Base-by-base conservation (phyloP, 2,888 invertebrate species). In the Drosophila histrio region DNA sequence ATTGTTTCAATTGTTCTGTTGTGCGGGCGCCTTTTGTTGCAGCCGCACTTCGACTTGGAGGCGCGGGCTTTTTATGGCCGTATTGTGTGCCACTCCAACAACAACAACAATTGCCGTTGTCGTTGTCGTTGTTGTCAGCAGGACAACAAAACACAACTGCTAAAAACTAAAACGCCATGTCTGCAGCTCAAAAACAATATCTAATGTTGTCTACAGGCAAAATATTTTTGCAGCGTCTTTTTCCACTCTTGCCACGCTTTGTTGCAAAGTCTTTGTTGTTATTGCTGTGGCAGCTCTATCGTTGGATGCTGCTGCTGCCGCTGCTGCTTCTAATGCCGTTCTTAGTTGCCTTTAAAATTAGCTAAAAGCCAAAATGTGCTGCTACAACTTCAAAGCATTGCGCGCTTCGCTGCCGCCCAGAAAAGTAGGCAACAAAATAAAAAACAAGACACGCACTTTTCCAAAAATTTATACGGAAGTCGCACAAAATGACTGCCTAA, bases 131-230 rank as follows among this genome's bases (percentile, higher is more conserved):
- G 50, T 72, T 63, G 64, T 69, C 69, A 75, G 69, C 75, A 67
- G 60, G 44, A 72, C 60, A 77, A 58, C 50, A 71, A 44, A 56
- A 58, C 34, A 41, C 58, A 49, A 82, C 79, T 66, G 69, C 54
- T 60, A 73, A 78, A 81, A 82, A 86, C 72, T 70, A 82, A 78
- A 87, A 78, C 68, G 84, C 68, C 83, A 81, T 79, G 88, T 81
- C 81, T 86, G 87, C 81, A 72, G 65, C 88, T 81, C 88, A 83
- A 88, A 73, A 82, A 82, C 82, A 82, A 82, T 82, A 79, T 82
- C 88, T 82, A 82, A 82, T 82, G 82, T 86, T 82, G 80, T 88
- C 87, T 69, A 71, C 84, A 59, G 84, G 73, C 74, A 70, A 79
- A 88, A 88, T 88, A 88, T 86, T 88, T 86, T 72, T 72, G 69